Percentiles rank a stretch among this genome's conserved stretches.
Evolutionary conservation across 53 echinoderm and acorn worm genomes (phyloP).

Genomic region (Luidia sarsii): DNA sequence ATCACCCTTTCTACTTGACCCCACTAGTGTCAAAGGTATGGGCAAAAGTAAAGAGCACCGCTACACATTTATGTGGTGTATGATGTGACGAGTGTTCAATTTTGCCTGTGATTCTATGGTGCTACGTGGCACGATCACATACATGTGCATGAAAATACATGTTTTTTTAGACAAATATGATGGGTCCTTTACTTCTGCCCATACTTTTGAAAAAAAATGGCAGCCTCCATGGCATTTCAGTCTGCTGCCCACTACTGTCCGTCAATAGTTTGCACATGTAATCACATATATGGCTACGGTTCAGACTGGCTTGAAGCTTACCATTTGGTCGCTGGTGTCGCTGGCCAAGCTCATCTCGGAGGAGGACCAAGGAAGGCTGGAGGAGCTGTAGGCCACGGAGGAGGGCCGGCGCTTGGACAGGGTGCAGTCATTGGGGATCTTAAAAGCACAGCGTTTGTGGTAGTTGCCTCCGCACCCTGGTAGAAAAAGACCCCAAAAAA

Average conservation of each 20-base stretch:
- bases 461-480: constrained; percentile 97
- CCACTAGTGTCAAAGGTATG: too few species aligned
- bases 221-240: not conserved
- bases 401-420: constrained; percentile 92
- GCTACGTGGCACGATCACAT: too few species aligned
- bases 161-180: too few species aligned
- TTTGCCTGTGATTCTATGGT: too few species aligned
- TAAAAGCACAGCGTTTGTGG: constrained; percentile 97
- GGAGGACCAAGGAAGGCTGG: constrained; percentile 85
- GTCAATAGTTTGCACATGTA: not conserved
- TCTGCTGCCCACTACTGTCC: not conserved
- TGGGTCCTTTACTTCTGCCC: too few species aligned
- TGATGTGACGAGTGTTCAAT: too few species aligned
- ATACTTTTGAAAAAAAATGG: not conserved
- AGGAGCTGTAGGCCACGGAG: constrained; percentile 82
- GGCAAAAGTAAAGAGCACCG: too few species aligned
- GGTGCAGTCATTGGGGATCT: constrained; percentile 97
- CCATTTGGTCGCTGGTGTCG: constrained; percentile 72
- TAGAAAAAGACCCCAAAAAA: too few species aligned
- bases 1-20: too few species aligned
- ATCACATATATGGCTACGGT: not conserved
- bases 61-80: too few species aligned
- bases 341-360: constrained; percentile 81
- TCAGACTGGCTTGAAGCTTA: too few species aligned
- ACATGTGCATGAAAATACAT: too few species aligned